These are phyloP conservation scores for Odontamblyopus lacepedii DNA, from an alignment of 2,797 vertebrate species.

Conservation along the genomic window DNA sequence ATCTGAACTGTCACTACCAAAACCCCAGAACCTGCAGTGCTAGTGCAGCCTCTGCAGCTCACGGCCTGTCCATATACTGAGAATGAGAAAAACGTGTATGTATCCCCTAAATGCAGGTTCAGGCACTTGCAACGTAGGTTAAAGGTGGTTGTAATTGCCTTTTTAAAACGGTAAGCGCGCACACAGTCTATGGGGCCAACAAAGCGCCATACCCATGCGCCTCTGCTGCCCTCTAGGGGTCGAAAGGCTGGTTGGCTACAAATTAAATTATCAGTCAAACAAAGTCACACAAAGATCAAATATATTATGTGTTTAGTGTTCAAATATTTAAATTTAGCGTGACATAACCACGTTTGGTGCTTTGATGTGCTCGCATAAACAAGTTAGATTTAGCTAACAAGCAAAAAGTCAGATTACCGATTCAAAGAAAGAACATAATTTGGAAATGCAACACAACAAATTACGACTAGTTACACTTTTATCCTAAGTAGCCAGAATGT, in stretches of 20 bases:
- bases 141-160: too few relatives aligned
- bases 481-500: neutral
- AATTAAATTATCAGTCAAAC: neutral
- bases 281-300: neutral
- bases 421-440: neutral
- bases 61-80: too few relatives aligned
- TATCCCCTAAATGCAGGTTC: too few relatives aligned
- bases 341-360: neutral
- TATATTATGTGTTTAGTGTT: neutral
- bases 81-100: too few relatives aligned
- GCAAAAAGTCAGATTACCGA: neutral
- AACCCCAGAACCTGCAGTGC: too few relatives aligned
- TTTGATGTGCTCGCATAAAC: neutral
- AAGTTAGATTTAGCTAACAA: neutral
- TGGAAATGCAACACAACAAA: neutral
- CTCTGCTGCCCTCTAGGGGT: constrained; percentile 52
- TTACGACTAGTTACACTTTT: neutral
- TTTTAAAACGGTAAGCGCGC: too few relatives aligned
- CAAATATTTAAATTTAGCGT: neutral
- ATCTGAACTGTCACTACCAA: too few relatives aligned
- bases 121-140: too few relatives aligned
- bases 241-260: neutral
- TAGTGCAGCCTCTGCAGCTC: too few relatives aligned
- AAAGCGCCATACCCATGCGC: neutral
- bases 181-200: too few relatives aligned